Evolutionary conservation across 2,797 vertebrate species (phyloP).

Genomic region (Chelonia mydas): DNA sequence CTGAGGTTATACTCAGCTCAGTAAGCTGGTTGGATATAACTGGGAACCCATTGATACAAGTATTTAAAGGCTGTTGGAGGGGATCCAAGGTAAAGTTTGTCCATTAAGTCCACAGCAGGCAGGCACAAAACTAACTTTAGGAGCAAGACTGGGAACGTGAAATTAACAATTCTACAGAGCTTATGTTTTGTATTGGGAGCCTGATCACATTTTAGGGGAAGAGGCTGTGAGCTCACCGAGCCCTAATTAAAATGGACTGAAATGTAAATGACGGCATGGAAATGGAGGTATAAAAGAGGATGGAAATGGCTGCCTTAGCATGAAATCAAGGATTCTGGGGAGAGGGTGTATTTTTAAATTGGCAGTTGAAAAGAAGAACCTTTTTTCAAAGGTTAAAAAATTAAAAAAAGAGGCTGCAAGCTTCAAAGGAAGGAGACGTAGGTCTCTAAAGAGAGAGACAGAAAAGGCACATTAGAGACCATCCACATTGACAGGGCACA

Average conservation of each 20-base stretch:
- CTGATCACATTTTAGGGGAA: neutral
- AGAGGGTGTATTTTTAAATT: neutral
- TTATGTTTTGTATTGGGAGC: constrained; percentile 30
- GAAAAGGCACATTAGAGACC: neutral
- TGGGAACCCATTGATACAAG: neutral
- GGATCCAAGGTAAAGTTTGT: neutral
- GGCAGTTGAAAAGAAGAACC: neutral
- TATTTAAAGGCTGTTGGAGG: neutral
- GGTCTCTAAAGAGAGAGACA: neutral
- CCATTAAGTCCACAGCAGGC: neutral
- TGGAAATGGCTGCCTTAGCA: neutral
- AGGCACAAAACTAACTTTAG: neutral
- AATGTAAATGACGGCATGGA: constrained; percentile 43
- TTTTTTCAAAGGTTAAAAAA: neutral
- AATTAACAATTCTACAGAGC: constrained; percentile 3
- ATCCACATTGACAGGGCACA: neutral
- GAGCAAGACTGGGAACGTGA: neutral
- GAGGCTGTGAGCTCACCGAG: neutral
- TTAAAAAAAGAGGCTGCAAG: neutral
- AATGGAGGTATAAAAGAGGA: neutral
- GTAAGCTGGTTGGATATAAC: neutral
- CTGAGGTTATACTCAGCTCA: neutral
- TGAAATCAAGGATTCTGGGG: neutral
- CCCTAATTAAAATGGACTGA: constrained; percentile 53
- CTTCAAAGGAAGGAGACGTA: neutral